Evolutionary conservation across 2,888 invertebrate genomes (phyloP).

Genomic region (Phymatocera aterrima): DNA sequence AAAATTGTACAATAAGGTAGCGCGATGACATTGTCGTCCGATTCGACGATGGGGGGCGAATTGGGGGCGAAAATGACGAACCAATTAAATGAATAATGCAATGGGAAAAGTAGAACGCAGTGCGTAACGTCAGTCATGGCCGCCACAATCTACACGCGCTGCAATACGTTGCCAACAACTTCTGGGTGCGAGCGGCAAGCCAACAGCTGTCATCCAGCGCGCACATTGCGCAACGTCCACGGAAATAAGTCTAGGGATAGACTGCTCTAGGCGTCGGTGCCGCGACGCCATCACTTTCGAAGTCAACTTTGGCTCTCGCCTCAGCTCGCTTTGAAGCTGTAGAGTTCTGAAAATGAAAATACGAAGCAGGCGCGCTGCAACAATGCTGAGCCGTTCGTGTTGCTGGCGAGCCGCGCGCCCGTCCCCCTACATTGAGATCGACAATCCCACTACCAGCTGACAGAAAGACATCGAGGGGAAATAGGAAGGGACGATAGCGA

Average conservation of each 20-base stretch:
- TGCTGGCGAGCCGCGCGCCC: conserved; percentile 39
- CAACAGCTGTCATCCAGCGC: conserved; percentile 54
- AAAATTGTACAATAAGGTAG: background rate
- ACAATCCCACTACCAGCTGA: conserved; percentile 40
- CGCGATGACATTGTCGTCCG: background rate
- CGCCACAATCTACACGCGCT: conserved; percentile 40
- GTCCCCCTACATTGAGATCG: background rate
- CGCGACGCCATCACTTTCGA: conserved; percentile 60
- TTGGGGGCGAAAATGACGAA: background rate
- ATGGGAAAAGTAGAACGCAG: conserved; percentile 37
- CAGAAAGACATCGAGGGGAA: conserved; percentile 41
- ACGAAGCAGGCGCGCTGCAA: conserved; percentile 8
- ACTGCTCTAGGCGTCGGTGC: conserved; percentile 60
- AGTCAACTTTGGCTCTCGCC: conserved; percentile 52
- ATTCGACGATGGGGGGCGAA: background rate
- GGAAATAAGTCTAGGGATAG: conserved; percentile 69
- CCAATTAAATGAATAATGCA: background rate
- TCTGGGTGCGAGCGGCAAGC: conserved; percentile 41
- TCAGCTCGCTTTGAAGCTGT: background rate
- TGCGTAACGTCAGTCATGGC: conserved; percentile 42
- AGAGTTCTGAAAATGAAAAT: conserved; percentile 13
- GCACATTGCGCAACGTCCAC: conserved; percentile 65
- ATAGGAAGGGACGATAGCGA: background rate
- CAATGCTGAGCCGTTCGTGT: conserved; percentile 32
- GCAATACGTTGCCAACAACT: conserved; percentile 49